Evolutionary conservation across 2,888 invertebrate genomes (phyloP).

Genomic region (Cheilosia grossa): DNA sequence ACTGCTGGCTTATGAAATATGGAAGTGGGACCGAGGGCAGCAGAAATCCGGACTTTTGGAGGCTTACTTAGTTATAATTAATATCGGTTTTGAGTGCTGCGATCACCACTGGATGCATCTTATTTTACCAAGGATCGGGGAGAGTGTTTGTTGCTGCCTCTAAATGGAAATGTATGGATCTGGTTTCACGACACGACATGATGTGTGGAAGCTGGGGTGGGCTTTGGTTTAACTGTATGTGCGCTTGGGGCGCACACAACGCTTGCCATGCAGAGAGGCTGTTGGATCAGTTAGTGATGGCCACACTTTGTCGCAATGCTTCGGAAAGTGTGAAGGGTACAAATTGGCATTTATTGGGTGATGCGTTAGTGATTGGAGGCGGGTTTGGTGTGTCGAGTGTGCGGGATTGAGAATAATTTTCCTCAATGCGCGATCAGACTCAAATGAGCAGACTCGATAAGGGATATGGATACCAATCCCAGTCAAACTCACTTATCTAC

Average conservation of each 20-base stretch:
- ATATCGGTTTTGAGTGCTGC: constrained; percentile 74
- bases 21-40: constrained; percentile 41
- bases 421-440: too few relatives aligned
- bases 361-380: too few relatives aligned
- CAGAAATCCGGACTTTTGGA: constrained; percentile 71
- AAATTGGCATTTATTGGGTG: not conserved
- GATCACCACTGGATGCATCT: constrained; percentile 73
- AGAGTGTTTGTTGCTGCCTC: constrained; percentile 58
- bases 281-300: constrained; percentile 18
- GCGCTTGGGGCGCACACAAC: constrained; percentile 14
- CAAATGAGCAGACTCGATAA: too few relatives aligned
- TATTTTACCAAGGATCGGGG: constrained; percentile 53
- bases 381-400: too few relatives aligned
- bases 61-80: constrained; percentile 76
- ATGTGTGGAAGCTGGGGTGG: constrained; percentile 49
- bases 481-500: too few relatives aligned
- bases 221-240: constrained; percentile 1
- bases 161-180: constrained; percentile 62
- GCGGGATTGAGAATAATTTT: too few relatives aligned
- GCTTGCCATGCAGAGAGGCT: not conserved
- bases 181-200: constrained; percentile 55
- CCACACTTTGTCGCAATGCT: constrained; percentile 16
- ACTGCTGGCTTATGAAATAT: constrained; percentile 54
- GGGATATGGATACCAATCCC: too few relatives aligned
- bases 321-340: not conserved